Conservation (phyloP, 1,140 invertebrate genomes). For the Luehdorfia chinensis region DNA sequence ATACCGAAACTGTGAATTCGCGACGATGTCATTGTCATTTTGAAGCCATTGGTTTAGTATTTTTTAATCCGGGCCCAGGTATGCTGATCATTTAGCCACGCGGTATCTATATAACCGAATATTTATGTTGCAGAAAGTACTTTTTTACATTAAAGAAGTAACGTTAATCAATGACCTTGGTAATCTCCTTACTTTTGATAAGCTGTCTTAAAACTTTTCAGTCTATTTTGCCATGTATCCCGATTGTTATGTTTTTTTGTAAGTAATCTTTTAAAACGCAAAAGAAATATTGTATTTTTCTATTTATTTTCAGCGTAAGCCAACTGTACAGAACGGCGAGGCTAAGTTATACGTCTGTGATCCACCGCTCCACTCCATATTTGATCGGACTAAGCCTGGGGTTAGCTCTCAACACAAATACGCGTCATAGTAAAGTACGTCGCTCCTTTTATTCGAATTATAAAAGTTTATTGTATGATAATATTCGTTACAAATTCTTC, state of each 20-base stretch:
- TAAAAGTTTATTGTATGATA: slow-evolving; percentile 6
- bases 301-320: slow-evolving; percentile 76
- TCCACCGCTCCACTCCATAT: slow-evolving; percentile 82
- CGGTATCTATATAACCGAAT: too few species aligned
- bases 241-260: neutral
- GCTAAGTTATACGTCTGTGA: slow-evolving; percentile 79
- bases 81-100: too few species aligned
- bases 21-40: too few species aligned
- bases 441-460: slow-evolving; percentile 1
- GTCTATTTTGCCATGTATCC: too few species aligned
- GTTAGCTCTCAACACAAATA: slow-evolving; percentile 75
- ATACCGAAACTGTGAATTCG: too few species aligned
- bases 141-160: too few species aligned
- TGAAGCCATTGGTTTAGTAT: too few species aligned
- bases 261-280: slow-evolving; percentile 2
- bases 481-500: slow-evolving; percentile 1
- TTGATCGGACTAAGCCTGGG: slow-evolving; percentile 81
- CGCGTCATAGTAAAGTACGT: slow-evolving; percentile 39
- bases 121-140: too few species aligned
- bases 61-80: too few species aligned
- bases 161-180: too few species aligned
- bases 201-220: too few species aligned
- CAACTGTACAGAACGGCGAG: slow-evolving; percentile 83
- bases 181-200: too few species aligned
- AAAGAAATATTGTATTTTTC: slow-evolving; percentile 4